phyloP scores from a whole-genome alignment of 2,797 vertebrate species.

The Dipus sagitta region DNA sequence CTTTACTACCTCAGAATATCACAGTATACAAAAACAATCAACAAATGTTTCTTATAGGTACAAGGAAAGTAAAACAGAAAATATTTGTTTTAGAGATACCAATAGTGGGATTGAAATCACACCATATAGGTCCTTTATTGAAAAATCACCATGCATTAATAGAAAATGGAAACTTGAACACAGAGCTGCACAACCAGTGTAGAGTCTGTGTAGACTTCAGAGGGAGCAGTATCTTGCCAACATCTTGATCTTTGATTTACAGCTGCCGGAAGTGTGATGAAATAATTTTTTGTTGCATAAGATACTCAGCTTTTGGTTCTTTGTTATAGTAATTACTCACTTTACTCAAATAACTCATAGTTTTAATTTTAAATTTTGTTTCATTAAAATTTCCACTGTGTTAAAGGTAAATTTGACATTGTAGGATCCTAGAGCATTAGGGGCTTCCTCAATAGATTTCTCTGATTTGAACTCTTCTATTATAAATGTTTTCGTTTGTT shows the following conservation, averaged over 20 bases:
- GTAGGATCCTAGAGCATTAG: not conserved
- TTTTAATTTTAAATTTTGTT: not conserved
- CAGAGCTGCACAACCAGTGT: not conserved
- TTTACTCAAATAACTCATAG: not conserved
- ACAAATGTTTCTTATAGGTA: no score
- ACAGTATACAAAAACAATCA: no score
- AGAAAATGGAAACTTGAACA: not conserved
- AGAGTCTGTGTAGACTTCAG: not conserved
- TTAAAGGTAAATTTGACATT: not conserved
- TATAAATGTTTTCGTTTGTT: constrained; percentile 27
- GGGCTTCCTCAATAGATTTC: not conserved
- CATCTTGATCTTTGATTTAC: not conserved
- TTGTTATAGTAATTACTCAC: not conserved
- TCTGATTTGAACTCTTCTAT: not conserved
- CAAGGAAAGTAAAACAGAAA: no score
- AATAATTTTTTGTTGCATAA: not conserved
- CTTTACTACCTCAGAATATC: not conserved
- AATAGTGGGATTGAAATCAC: not conserved
- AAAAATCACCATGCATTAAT: not conserved
- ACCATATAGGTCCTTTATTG: not conserved
- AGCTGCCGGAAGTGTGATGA: not conserved
- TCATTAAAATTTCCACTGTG: not conserved
- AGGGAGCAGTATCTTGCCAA: not conserved
- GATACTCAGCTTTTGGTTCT: not conserved
- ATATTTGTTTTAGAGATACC: not conserved